Percentiles rank a stretch among this genome's conserved stretches.
Evolutionary conservation across 2,888 invertebrate species (phyloP).

Genomic region (Pseudeuparius sepicola): DNA sequence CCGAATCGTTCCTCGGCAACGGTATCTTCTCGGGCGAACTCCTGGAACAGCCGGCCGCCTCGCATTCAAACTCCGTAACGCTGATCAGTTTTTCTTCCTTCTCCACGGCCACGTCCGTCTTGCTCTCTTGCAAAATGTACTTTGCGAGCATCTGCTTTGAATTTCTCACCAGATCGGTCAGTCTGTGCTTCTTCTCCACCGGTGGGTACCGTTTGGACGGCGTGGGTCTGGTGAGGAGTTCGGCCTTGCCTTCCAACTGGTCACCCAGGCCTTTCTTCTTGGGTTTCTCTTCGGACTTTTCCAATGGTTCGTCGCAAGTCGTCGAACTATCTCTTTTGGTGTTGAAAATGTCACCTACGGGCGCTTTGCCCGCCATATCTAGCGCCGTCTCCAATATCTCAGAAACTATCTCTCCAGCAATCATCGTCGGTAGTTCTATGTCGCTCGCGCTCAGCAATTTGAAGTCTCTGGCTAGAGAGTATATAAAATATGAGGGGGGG

Average conservation of each 20-base stretch:
- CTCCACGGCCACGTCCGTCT: constrained; percentile 18
- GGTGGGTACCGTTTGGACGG: constrained; percentile 25
- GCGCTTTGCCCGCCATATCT: constrained; percentile 24
- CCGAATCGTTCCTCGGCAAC: constrained; percentile 20
- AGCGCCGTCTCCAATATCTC: constrained; percentile 37
- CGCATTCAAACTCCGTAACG: constrained; percentile 22
- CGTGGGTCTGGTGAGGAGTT: constrained; percentile 19
- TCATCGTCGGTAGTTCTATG: constrained; percentile 18
- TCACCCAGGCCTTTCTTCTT: too few relatives aligned
- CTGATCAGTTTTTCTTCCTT: constrained; percentile 21
- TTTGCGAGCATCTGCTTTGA: constrained; percentile 33
- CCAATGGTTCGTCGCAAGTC: too few relatives aligned
- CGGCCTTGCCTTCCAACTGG: constrained; percentile 23
- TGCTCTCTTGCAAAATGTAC: constrained; percentile 30
- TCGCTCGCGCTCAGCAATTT: constrained; percentile 20
- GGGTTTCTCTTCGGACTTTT: too few relatives aligned
- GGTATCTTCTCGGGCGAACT: constrained; percentile 21
- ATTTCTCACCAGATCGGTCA: constrained; percentile 37
- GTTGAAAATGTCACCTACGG: neutral
- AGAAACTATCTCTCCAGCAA: constrained; percentile 33
- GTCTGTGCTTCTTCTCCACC: constrained; percentile 40
- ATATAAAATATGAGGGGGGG: too few relatives aligned
- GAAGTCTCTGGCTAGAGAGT: too few relatives aligned
- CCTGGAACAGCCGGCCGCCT: constrained; percentile 14
- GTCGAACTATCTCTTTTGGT: too few relatives aligned